A percentile compares a stretch with the other conserved stretches of the same genome.
phyloP scores from a whole-genome alignment of 2,113 vertebrate genomes.

The Addax nasomaculatus region DNA sequence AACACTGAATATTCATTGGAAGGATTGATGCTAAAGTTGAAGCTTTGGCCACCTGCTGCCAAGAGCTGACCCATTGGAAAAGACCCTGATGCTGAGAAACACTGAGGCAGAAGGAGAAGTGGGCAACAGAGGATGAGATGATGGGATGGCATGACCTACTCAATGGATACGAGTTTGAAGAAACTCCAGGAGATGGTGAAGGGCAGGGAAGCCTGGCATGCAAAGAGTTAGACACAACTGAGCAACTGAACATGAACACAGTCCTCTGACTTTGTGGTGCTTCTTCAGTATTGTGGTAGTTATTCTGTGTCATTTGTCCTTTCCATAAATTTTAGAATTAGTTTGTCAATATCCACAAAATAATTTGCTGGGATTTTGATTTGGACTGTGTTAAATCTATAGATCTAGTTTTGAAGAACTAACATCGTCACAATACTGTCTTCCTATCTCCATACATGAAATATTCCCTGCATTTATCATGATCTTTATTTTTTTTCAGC shows the following conservation, averaged over 20 bases:
- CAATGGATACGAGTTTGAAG: not conserved
- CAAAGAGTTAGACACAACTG: not conserved
- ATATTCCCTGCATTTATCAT: not conserved
- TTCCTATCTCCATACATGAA: not conserved
- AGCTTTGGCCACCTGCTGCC: not conserved
- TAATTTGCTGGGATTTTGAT: not conserved
- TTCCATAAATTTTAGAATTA: not conserved
- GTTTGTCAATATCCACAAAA: not conserved
- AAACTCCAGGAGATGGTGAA: not conserved
- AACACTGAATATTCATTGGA: not conserved
- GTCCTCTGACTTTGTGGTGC: not conserved
- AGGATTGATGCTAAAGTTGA: not conserved
- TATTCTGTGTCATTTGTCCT: not conserved
- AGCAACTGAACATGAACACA: not conserved
- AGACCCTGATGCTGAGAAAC: not conserved
- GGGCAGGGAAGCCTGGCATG: not conserved
- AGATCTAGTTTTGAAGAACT: not conserved
- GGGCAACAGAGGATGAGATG: not conserved
- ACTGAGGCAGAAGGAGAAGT: not conserved
- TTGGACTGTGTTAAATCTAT: not conserved
- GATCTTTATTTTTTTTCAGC: not conserved
- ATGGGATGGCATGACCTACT: not conserved
- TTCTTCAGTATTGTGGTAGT: not conserved
- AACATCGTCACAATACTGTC: not conserved
- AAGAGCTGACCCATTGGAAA: not conserved